Evolutionary conservation across 1,140 invertebrate species (phyloP), one percentile per base, ranked within the genome.

Genomic region (Cyphomyrmex costatus): DNA sequence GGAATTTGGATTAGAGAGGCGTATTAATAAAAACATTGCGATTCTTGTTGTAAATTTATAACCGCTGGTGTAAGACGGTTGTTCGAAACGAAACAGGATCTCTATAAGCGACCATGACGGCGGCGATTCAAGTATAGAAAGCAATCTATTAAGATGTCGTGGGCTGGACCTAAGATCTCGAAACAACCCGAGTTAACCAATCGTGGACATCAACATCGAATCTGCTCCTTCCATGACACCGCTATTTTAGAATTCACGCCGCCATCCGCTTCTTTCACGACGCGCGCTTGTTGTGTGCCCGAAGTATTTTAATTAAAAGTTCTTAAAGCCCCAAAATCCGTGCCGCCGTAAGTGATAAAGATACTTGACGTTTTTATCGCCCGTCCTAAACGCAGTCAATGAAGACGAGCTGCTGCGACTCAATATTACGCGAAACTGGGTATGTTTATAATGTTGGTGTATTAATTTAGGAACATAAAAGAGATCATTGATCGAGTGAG

Each of bases 111-210:
- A 89, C 91, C 92, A 94, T 93, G 84, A 88, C 78, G 36, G 87
- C 77, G 90, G 87, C 77, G 90, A 90, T 78, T 49, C 70, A 87
- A 80, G 76, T 60, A n/a, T n/a, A 68, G 86, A 86, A 86, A 89
- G 85, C 82, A 88, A 92, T 91, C 93, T 95, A 95, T 95, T 95
- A 94, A 95, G 94, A 95, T 93, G 94, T 95, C 93, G 90, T 93
- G 93, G 93, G 93, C 68, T 24, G 92, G 86, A 88, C 92, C 90
- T 42, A 80, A 93, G 88, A 88, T 91, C 89, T 88, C 60, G 76
- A 88, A 86, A 56, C 51, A 76, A 30, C 70, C 66, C 46, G 66
- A 46, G 79, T 79, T 85, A 88, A 80, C 93, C 93, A 94, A 95
- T 94, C 92, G 90, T 76, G 73, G 86, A 87, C 93, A 92, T 94